Base-by-base conservation (phyloP, 2,113 vertebrate genomes). In the Anoura caudifer region DNA sequence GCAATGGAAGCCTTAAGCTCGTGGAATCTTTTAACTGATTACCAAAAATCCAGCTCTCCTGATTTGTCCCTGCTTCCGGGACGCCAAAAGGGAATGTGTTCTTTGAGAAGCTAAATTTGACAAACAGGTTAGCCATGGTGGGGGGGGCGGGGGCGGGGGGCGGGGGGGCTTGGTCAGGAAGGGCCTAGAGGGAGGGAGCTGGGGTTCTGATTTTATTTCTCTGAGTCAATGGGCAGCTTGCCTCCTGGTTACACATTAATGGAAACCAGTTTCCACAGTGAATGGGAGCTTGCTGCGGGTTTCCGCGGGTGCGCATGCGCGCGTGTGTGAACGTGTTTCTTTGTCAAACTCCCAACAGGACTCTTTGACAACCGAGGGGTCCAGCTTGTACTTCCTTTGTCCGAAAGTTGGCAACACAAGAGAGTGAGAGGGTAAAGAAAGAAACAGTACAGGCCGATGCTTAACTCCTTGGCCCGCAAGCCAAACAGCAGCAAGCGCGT, bases 1-100 rank as follows among this genome's bases (percentile, higher is more conserved):
- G 98, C 86, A 86, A 97, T 97, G 98, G 98, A 96, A 96, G 96
- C 90, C 98, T 97, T 97, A 98, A 98, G 97, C 98, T 98, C 98
- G 97, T 81, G 96, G 98, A 98, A 98, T 98, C 98, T 98, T 98
- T 98, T 98, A 97, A 97, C 97, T 98, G 97, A 96, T 97, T 98
- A 97, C 95, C 95, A 93, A 95, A 96, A 98, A 97, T 96, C 96
- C 97, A 96, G 97, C 96, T 96, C 98, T 98, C 95, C 94, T 93
- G 97, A 97, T 98, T 89, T 77, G 95, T 45, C 56, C 97, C 97
- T 95, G 92, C 92, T 79, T 80, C 90, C 50, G 43, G 52, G 38
- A 97, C 97, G 0, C 56, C 96, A 94, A 97, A 54, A 96, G 87
- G 63, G 92, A 33, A 86, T 83, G 79, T 89, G 94, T 69, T 93